These are phyloP conservation scores for Malacoctenus gilli DNA, from an alignment of 2,797 vertebrate genomes.

Conservation along the genomic window DNA sequence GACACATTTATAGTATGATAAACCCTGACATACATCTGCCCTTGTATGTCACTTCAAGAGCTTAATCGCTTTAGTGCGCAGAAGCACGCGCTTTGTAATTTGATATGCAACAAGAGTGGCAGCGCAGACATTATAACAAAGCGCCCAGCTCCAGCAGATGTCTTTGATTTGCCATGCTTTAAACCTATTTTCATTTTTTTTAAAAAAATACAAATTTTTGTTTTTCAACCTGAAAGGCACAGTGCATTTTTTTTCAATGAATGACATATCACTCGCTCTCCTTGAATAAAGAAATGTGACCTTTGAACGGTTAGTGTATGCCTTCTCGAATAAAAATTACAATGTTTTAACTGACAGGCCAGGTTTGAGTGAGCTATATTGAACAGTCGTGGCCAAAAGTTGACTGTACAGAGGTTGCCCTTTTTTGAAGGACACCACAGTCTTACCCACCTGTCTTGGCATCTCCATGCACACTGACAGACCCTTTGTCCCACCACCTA, in stretches of 20 bases:
- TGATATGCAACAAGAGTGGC: constrained; percentile 34
- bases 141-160: constrained; percentile 6
- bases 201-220: constrained; percentile 1
- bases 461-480: not conserved
- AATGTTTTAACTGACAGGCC: no score
- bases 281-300: not conserved
- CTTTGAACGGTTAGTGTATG: not conserved
- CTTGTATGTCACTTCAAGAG: constrained; percentile 30
- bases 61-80: constrained; percentile 28
- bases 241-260: no score
- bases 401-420: not conserved
- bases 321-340: no score
- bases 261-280: not conserved
- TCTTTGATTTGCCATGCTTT: constrained; percentile 27
- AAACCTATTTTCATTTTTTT: constrained; percentile 21
- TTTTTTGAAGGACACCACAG: not conserved
- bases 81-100: constrained; percentile 37
- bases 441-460: not conserved
- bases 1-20: no score
- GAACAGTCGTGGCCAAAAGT: no score
- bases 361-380: no score
- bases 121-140: constrained; percentile 19
- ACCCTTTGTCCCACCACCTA: constrained; percentile 9
- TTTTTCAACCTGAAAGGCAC: constrained; percentile 9
- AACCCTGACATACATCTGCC: constrained; percentile 19